Conservation (phyloP, 2,888 invertebrate species). For the Chloroclystis v-ata region DNA sequence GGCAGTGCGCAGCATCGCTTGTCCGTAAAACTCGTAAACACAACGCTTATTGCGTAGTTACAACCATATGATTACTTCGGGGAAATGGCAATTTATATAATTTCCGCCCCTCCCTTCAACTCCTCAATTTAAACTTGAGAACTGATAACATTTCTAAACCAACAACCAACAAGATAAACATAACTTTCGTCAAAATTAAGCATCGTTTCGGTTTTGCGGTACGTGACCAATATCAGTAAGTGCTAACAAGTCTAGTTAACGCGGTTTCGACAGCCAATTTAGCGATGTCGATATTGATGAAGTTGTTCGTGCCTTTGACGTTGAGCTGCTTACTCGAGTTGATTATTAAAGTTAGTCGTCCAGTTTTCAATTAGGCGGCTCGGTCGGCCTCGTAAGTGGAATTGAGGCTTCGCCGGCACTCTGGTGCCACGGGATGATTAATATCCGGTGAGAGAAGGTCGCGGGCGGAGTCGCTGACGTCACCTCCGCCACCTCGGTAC, state of each 20-base stretch:
- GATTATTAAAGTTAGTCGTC: slow-evolving; percentile 31
- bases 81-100: too few relatives aligned
- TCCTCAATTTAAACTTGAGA: too few relatives aligned
- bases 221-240: slow-evolving; percentile 25
- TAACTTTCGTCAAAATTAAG: slow-evolving; percentile 9
- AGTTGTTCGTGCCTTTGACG: slow-evolving; percentile 26
- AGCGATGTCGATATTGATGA: slow-evolving; percentile 27
- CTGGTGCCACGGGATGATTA: slow-evolving; percentile 63
- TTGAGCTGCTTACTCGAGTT: slow-evolving; percentile 26
- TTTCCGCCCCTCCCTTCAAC: neutral
- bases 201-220: slow-evolving; percentile 14
- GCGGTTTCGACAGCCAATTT: slow-evolving; percentile 28
- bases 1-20: slow-evolving; percentile 14
- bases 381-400: slow-evolving; percentile 22
- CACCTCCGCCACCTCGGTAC: slow-evolving; percentile 62
- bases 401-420: slow-evolving; percentile 28
- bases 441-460: slow-evolving; percentile 72
- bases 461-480: slow-evolving; percentile 62
- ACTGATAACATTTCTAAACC: too few relatives aligned
- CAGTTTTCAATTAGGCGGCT: slow-evolving; percentile 52
- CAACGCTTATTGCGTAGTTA: slow-evolving; percentile 42
- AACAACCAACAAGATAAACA: too few relatives aligned
- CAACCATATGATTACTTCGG: slow-evolving; percentile 17
- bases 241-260: slow-evolving; percentile 23
- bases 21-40: slow-evolving; percentile 37